Base-by-base conservation (phyloP, 2,888 invertebrate species). In the Esperia sulphurella region DNA sequence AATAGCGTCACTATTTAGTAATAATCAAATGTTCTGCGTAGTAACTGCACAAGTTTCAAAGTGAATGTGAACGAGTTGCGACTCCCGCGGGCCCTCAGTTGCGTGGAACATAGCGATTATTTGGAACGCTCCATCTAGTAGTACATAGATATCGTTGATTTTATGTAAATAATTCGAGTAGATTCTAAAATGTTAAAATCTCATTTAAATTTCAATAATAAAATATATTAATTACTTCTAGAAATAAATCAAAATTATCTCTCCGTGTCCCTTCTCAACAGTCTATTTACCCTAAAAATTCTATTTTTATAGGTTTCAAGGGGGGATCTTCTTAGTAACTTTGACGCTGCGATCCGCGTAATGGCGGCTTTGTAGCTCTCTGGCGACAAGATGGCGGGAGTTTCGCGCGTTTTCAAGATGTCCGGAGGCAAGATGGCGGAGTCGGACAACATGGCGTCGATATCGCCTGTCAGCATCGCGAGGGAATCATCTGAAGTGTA, bases 391-490 rank as follows among this genome's bases (percentile, higher is more conserved):
- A 80, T 77, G 75, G 89, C 89, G 71, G 87, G 85, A 12, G 84
- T 76, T 56, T 79, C 85, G 61, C 79, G 83, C 67, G 79, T 79
- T 59, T 74, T 73, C 59, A 87, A 69, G 29, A 85, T 67, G 65
- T 88, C 87, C 8, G 65, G 51, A 28, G 79, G 71, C 13, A 14
- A 39, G 52, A 68, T 57, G 51, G 71, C 68, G 55, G 66, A 61
- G 61, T 88, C 88, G 0, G 87, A 83, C 66, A 88, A 67, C 83
- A 87, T 86, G 71, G 87, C 88, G 78, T 86, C 86, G 47, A 86
- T 77, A 56, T 89, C 89, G 0, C 79, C 79, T 53, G 78, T 87
- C 14, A 83, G 67, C 83, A 83, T 84, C 12, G 84, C 87, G 41
- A 86, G 51, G 0, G 83, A 71, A 43, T 89, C 90, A 0, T 77